Evolutionary conservation across 2,113 vertebrate genomes (phyloP), one percentile per base, ranked within the genome.

Genomic region (Actinemys pallida): DNA sequence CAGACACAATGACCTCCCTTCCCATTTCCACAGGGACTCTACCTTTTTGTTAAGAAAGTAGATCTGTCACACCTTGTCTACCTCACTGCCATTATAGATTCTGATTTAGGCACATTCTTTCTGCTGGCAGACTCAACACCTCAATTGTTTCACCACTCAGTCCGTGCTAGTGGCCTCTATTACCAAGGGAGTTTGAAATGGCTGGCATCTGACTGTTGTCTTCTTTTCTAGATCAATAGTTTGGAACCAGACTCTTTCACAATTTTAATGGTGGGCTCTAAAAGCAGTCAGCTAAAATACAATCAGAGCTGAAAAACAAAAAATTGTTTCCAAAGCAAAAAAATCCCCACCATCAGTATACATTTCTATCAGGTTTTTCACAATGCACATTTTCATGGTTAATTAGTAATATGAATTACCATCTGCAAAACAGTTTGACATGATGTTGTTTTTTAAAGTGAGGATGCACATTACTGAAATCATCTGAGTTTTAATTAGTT

Each of bases 21-120:
- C n/a, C 35, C 69, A 0, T 3, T 8, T 78, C 12, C 19, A 45
- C 3, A 0, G 1, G 5, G 4, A 72, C 5, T 27, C 16, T 0
- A 0, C 0, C 0, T 2, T 59, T 83, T 39, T 20, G 3, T 5
- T 1, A 14, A 62, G 8, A 52, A 45, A 62, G 59, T 76, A 29
- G 2, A 22, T 83, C 5, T 76, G 16, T 8, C 14, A 10, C 13
- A 2, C 56, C 3, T 76, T 83, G 22, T 76, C n/a, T 31, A 11
- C 5, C 72, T 12, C 79, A 75, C 20, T 16, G 1, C 35, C 84
- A 24, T 81, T 83, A 65, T 3, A 86, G 84, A 84, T 72, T 56
- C 27, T 81, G 65, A 53, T 62, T 45, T 14, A 52, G 29, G 25
- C 10, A 80, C 2, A 12, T 65, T 62, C 5, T 87, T 80, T 47